A percentile compares a stretch with the other conserved stretches of the same genome.
phyloP scores from a whole-genome alignment of 2,113 vertebrate species.

The Archocentrus centrarchus region DNA sequence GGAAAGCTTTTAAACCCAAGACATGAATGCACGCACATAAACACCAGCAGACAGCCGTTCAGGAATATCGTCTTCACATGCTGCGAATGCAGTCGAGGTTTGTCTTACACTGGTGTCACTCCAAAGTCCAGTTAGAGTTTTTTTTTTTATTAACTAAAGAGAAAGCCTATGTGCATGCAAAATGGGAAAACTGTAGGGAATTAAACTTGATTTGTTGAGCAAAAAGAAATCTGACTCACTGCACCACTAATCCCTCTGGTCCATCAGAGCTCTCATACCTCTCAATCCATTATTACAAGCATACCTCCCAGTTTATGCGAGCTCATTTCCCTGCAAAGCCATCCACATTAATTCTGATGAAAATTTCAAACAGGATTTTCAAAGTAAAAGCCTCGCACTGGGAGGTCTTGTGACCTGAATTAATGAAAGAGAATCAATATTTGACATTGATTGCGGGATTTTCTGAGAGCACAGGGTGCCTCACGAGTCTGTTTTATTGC shows the following conservation, averaged over 20 bases:
- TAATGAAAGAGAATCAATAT: conserved; percentile 68
- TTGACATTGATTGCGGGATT: conserved; percentile 57
- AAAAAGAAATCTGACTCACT: not conserved
- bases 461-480: conserved; percentile 27
- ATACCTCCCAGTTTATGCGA: not conserved
- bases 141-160: conserved; percentile 3
- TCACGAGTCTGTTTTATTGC: conserved; percentile 13
- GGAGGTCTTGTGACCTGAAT: conserved; percentile 41
- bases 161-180: not conserved
- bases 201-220: conserved; percentile 11
- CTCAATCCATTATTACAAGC: conserved; percentile 36
- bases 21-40: conserved; percentile 13
- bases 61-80: conserved; percentile 42
- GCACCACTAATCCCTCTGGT: conserved; percentile 2
- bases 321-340: conserved; percentile 21
- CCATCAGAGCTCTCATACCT: conserved; percentile 3
- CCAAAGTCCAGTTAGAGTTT: conserved; percentile 7
- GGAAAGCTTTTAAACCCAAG: conserved; percentile 66
- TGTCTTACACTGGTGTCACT: conserved; percentile 36
- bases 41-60: conserved; percentile 5
- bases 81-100: conserved; percentile 35
- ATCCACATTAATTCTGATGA: conserved; percentile 36
- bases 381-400: conserved; percentile 24
- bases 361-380: conserved; percentile 47
- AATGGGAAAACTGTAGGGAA: not conserved